phyloP scores from a whole-genome alignment of 1,140 invertebrate species.

The Pararge aegeria region DNA sequence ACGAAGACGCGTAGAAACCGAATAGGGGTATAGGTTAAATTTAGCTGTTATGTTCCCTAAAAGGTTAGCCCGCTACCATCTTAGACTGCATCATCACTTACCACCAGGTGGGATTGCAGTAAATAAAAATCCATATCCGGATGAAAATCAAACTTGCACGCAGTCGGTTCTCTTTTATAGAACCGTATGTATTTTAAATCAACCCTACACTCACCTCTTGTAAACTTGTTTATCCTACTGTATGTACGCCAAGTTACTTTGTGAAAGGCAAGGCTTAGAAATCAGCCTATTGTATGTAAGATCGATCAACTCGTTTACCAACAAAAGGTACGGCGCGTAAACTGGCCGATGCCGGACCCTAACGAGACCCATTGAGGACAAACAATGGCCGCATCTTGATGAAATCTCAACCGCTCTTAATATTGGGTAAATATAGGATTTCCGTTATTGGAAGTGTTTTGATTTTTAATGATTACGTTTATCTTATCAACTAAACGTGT shows the following conservation, averaged over 20 bases:
- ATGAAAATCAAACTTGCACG: no score
- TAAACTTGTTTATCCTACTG: neutral
- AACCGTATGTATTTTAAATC: no score
- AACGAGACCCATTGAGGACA: conserved; percentile 32
- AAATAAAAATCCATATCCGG: no score
- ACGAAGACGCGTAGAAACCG: no score
- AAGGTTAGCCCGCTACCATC: no score
- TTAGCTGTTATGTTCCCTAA: no score
- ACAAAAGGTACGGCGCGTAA: conserved; percentile 28
- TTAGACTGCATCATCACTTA: no score
- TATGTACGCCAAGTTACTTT: neutral
- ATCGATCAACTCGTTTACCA: conserved; percentile 26
- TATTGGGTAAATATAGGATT: conserved; percentile 2
- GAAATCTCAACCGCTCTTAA: conserved; percentile 20
- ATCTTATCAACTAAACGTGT: neutral
- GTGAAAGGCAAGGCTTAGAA: conserved; percentile 13
- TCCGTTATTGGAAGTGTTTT: neutral
- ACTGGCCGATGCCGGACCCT: conserved; percentile 24
- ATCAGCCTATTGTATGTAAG: conserved; percentile 24
- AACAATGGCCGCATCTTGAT: conserved; percentile 33
- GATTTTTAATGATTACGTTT: neutral
- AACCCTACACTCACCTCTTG: no score
- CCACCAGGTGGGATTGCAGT: no score
- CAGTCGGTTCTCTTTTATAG: no score
- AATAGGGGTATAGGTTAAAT: no score